Base-by-base conservation (phyloP, 2,797 vertebrate species). In the Momotus momota region DNA sequence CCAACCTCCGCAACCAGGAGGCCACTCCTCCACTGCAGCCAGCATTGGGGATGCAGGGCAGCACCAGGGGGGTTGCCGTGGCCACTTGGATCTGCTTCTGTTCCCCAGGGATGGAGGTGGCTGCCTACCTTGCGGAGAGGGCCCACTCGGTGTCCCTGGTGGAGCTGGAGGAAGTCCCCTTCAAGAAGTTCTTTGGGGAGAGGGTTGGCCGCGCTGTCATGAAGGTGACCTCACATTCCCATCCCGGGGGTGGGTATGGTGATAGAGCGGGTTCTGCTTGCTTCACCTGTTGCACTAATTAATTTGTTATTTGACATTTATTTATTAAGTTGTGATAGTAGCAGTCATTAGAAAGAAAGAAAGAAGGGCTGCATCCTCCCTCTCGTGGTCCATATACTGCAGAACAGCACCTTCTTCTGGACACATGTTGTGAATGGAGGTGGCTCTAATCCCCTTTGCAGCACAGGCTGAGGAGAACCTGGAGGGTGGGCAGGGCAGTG, bases 111-210 rank as follows among this genome's bases (percentile, higher is more conserved):
- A 99, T 99, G 99, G 99, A 99, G 95, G 99, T 99, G 91, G 99
- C 99, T 0, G 99, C 99, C 51, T 99, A 99, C 67, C 98, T 99
- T 0, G 98, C 99, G 0, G 99, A 99, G 96, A 99, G 99, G 94
- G 99, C 99, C 61, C 99, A 99, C 95, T 99, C 99, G 0, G 99
- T 99, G 92, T 99, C 99, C 2, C 94, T 99, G 97, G 99, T 99
- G 41, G 99, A 99, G 91, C 98, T 99, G 54, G 99, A 99, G 92
- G 97, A 99, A 14, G 98, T 99, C 1, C 99, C 99, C 12, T 99
- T 99, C 97, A 98, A 98, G 97, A 98, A 98, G 95, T 99, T 98
- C 96, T 98, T 99, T 15, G 99, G 99, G 69, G 99, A 99, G 96
- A 99, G 99, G 81, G 98, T 99, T 64, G 99, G 99, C 79, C 99